Base-by-base conservation (phyloP, 2,888 invertebrate genomes). In the Helleia helle region DNA sequence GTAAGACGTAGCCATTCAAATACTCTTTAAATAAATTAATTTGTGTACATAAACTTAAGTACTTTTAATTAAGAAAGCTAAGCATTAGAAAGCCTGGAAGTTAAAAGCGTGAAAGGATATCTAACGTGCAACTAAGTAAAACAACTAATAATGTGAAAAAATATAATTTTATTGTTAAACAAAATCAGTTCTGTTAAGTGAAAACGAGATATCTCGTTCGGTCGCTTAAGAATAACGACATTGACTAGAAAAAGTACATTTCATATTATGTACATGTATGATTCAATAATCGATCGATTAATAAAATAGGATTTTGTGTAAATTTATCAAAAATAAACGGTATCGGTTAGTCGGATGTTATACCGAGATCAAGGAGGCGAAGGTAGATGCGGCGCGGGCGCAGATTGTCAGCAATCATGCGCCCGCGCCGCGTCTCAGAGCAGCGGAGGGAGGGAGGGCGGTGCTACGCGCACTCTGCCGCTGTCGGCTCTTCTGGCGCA, bases 391-490 rank as follows among this genome's bases (percentile, higher is more conserved):
- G 63, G 57, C 57, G 54, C 53, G 55, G 58, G 51, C 44, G 50
- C 48, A 38, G 51, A 41, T 15, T 28, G 41, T 41, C 15, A 34
- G 34, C 29, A 24, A 43, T 47, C 52, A 26, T 46, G 46, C 45
- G 48, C 49, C 47, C 48, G 52, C 65, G 42, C 67, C 62, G 65
- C 62, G 59, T 54, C 37, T 36, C 36, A 22, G 34, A 36, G 30
- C 37, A 37, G 41, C 41, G 30, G 38, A 29, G 39, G 40, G 46
- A 40, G 46, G 42, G 44, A 39, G 37, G 22, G 37, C 55, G 61
- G 73, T 67, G 71, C 81, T 84, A 85, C 80, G 86, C 85, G 84
- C 84, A 81, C 81, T 77, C 80, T 84, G 86, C 85, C 84, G 84
- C 84, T 70, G 84, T 71, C 71, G 83, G 81, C 79, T 81, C 77